Base-by-base conservation (phyloP, 2,797 vertebrate species). In the Syngnathus rostellatus region DNA sequence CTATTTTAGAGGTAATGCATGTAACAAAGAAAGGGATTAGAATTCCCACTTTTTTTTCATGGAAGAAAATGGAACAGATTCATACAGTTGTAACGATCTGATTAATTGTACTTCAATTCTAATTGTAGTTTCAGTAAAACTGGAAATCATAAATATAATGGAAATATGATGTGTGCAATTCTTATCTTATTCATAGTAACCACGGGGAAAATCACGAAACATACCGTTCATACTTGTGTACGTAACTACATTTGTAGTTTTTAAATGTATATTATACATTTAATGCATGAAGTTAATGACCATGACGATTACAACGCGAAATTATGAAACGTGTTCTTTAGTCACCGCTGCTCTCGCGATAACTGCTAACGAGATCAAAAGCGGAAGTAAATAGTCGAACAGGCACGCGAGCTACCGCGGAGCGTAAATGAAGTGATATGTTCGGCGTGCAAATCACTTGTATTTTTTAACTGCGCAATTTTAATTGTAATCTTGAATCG, bases 351-450 rank as follows among this genome's bases (percentile, higher is more conserved):
- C 2, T 58, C 82, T 89, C 91, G 90, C 89, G 89, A 89, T 75
- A 75, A 46, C 50, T 74, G 0, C 0, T 0, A 59, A 79, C 78
- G 82, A 66, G 76, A 84, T 43, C 37, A 71, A 21, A 48, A 76
- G 64, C 87, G 90, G 84, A 90, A 92, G 88, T 91, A 91, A 92
- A 91, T 87, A 91, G 68, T 89, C 79, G 68, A 75, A 72, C 84
- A 85, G 85, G 84, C 77, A 81, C 61, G 68, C 78, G 79, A 80
- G 81, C 76, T 68, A 69, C 64, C 65, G 46, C 69, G 66, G 43
- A 63, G 45, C 40, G 50, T 19, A 65, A 66, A 71, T 67, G 67
- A 71, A 83, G 72, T 66, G 73, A 72, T 64, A 68, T 43, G 67
- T 72, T 64, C 71, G 81, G 77, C 71, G 80, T 77, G 78, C 60